phyloP scores from a whole-genome alignment of 30 jellyfish, hydroid and myxozoan genomes.

The Clytia hemisphaerica region DNA sequence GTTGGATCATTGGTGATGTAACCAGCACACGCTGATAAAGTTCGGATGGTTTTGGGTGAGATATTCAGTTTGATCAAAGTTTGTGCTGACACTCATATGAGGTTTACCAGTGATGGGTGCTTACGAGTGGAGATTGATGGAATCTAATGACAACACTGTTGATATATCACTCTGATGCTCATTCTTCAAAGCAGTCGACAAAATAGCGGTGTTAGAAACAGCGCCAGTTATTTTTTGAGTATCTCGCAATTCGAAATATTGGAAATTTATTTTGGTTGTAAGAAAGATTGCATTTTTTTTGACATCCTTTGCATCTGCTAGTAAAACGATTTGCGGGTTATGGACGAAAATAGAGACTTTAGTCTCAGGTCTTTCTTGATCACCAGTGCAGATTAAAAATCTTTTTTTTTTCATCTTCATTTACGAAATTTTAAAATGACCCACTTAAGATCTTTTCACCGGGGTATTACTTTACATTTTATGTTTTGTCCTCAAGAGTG shows the following conservation, averaged over 20 bases:
- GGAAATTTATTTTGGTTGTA: constrained; percentile 20
- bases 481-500: too few relatives aligned
- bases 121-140: constrained; percentile 55
- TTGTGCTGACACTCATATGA: constrained; percentile 53
- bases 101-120: constrained; percentile 86
- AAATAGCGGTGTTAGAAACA: constrained; percentile 35
- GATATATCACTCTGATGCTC: constrained; percentile 51
- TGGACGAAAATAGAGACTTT: constrained; percentile 29
- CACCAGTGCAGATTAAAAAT: too few relatives aligned
- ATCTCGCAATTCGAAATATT: constrained; percentile 18
- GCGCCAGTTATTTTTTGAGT: constrained; percentile 9
- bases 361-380: constrained; percentile 46
- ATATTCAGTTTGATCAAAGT: constrained; percentile 40
- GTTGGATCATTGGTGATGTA: constrained; percentile 8
- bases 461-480: too few relatives aligned
- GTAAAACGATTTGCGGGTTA: constrained; percentile 71
- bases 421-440: too few relatives aligned
- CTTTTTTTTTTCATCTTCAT: constrained; percentile 34
- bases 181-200: constrained; percentile 66
- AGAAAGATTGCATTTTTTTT: constrained; percentile 72
- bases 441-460: too few relatives aligned
- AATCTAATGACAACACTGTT: constrained; percentile 47
- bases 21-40: constrained; percentile 56
- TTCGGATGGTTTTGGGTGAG: constrained; percentile 77
- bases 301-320: constrained; percentile 77